Evolutionary conservation across 2,113 vertebrate species (phyloP), one percentile per base, ranked within the genome.

Genomic region (Gallinago undulata): DNA sequence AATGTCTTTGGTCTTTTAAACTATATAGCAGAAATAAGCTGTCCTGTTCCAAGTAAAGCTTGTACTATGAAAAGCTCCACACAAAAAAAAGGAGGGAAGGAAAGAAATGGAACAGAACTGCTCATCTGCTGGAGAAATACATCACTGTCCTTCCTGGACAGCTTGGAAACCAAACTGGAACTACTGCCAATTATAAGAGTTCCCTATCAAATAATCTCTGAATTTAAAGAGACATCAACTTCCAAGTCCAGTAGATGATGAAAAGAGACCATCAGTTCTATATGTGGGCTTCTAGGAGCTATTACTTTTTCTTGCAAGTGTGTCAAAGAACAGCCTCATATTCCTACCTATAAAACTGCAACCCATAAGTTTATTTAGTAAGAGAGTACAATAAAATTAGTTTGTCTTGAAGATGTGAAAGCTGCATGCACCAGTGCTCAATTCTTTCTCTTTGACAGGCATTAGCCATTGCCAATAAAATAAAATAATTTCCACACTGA

Each of bases 1-100:
- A 81, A 83, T 87, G 5, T 35, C 43, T 91, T 96, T 87, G 67
- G 28, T 90, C 30, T 84, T 94, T 89, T 86, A 84, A 89, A 69
- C 45, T 62, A 13, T 56, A 31, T 51, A 69, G 7, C 56, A 91
- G 67, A 96, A 96, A 90, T 63, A 7, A 96, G 16, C 47, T 48
- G 6, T 48, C 37, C 8, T 41, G 16, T 80, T 88, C 96, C 48
- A 64, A 70, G 22, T 75, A 94, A 94, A 84, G 16, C 47, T 33
- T 72, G 33, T 27, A 30, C 17, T 60, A 6, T 60, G 59, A 79
- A 89, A 88, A 67, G 9, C 28, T 80, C 51, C 60, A 84, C 62
- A 73, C 22, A 70, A 67, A 63, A 75, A 75, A 56, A 22, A 59
- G 4, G 7, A 83, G 6, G 5, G 13, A 37, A 62, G 47, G 24